Evolutionary conservation across 2,888 invertebrate genomes (phyloP).

Genomic region (Apeira syringaria): DNA sequence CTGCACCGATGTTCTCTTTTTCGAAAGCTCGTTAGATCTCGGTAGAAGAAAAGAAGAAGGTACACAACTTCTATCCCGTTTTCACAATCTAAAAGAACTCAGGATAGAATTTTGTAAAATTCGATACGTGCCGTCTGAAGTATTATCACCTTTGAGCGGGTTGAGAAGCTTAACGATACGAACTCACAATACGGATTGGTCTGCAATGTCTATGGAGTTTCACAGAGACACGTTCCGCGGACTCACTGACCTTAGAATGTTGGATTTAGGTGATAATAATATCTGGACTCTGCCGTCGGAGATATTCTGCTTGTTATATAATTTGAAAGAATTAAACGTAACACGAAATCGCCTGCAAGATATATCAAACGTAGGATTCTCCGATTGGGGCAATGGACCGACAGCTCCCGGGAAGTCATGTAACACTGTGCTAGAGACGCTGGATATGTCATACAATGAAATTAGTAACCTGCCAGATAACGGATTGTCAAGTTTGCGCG

Average conservation of each 20-base stretch:
- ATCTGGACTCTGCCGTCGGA: slow-evolving; percentile 90
- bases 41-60: slow-evolving; percentile 78
- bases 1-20: slow-evolving; percentile 89
- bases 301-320: slow-evolving; percentile 88
- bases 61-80: slow-evolving; percentile 83
- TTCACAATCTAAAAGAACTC: slow-evolving; percentile 87
- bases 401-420: slow-evolving; percentile 87
- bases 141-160: slow-evolving; percentile 86
- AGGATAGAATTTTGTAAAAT: slow-evolving; percentile 91
- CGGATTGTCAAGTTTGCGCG: slow-evolving; percentile 87
- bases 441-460: slow-evolving; percentile 90
- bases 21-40: slow-evolving; percentile 87
- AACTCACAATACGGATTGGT: slow-evolving; percentile 92
- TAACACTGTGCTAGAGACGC: slow-evolving; percentile 86
- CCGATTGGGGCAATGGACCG: slow-evolving; percentile 88
- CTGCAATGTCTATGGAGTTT: slow-evolving; percentile 90
- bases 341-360: slow-evolving; percentile 91
- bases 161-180: slow-evolving; percentile 87
- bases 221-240: slow-evolving; percentile 88
- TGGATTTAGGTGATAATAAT: slow-evolving; percentile 90
- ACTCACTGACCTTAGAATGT: slow-evolving; percentile 85
- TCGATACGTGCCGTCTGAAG: slow-evolving; percentile 87
- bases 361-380: slow-evolving; percentile 89
- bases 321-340: slow-evolving; percentile 87
- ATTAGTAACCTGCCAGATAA: slow-evolving; percentile 88